Evolutionary conservation across 2,888 invertebrate genomes (phyloP).

Genomic region (Agonopterix subpropinquella): DNA sequence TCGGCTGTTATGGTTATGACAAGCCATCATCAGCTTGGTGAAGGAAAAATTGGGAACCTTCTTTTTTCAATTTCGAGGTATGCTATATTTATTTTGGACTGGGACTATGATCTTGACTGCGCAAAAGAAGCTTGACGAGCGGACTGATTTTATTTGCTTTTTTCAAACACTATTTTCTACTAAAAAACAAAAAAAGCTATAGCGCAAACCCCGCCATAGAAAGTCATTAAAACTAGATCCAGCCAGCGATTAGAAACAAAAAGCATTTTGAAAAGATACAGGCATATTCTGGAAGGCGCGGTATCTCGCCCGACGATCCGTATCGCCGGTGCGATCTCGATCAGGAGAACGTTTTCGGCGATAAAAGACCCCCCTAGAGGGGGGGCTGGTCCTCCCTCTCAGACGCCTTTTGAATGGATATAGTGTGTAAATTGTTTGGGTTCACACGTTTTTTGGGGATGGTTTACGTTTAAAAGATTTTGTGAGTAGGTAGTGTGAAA

Average conservation of each 20-base stretch:
- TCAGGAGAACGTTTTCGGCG: conserved; percentile 43
- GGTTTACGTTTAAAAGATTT: no score
- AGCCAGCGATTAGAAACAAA: conserved; percentile 42
- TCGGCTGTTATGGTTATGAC: no score
- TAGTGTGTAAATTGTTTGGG: conserved; percentile 21
- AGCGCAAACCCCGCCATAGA: conserved; percentile 1
- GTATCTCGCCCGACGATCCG: conserved; percentile 36
- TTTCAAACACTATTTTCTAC: no score
- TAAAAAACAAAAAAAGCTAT: not conserved
- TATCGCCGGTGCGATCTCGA: conserved; percentile 31
- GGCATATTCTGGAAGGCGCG: conserved; percentile 36
- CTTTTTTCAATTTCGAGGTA: no score
- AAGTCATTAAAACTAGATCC: conserved; percentile 56
- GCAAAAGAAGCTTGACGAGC: no score
- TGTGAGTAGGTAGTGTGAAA: no score
- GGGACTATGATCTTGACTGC: no score
- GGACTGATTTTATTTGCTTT: no score
- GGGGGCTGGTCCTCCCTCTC: not conserved
- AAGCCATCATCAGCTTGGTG: no score
- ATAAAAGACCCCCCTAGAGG: conserved; percentile 35
- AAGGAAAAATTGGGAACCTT: no score
- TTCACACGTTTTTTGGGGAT: not conserved
- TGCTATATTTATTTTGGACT: no score
- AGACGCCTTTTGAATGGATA: conserved; percentile 25
- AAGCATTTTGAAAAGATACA: conserved; percentile 57